A percentile compares a stretch with the other conserved stretches of the same genome.
These are phyloP conservation scores for Lutraria lutraria DNA, from an alignment of 2,888 invertebrate genomes.

Conservation along the genomic window DNA sequence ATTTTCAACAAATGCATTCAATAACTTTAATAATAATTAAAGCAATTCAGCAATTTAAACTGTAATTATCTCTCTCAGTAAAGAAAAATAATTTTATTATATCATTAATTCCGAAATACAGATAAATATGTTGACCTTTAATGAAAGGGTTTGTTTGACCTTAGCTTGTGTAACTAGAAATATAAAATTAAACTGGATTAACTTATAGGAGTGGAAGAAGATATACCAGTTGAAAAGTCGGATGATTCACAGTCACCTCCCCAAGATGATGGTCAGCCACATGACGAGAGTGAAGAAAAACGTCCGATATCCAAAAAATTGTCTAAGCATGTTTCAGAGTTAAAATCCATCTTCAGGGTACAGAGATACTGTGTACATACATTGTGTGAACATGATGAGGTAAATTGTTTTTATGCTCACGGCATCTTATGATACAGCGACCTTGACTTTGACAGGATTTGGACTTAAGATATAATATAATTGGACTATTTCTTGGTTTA, in stretches of 20 bases:
- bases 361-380: conserved; percentile 80
- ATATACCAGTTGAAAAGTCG: conserved; percentile 29
- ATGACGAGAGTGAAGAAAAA: background rate
- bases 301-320: background rate
- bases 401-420: conserved; percentile 42
- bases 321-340: conserved; percentile 44
- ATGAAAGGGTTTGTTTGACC: too few species aligned
- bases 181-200: background rate
- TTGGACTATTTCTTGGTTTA: too few species aligned
- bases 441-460: too few species aligned
- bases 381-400: conserved; percentile 86
- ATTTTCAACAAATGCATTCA: background rate
- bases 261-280: background rate
- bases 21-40: too few species aligned
- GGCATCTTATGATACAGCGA: too few species aligned
- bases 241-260: conserved; percentile 30
- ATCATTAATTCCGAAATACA: too few species aligned
- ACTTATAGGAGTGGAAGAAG: conserved; percentile 18
- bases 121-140: too few species aligned
- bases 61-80: too few species aligned
- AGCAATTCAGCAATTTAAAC: too few species aligned
- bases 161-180: too few species aligned
- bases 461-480: too few species aligned
- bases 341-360: conserved; percentile 61
- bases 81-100: too few species aligned